phyloP scores from a whole-genome alignment of 2,797 vertebrate genomes.

The Cyclopterus lumpus region DNA sequence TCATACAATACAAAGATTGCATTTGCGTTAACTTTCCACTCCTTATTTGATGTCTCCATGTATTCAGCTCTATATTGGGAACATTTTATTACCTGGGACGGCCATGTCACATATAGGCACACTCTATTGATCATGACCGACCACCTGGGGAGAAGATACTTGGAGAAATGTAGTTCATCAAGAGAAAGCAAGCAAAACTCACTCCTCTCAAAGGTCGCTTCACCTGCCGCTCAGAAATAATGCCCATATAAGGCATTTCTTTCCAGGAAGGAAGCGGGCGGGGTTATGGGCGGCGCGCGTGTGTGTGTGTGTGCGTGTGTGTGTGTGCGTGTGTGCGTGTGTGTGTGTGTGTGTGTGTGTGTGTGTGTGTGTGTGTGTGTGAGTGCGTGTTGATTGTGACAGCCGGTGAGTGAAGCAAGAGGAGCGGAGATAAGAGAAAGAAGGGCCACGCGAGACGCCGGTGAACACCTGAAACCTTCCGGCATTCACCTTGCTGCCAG shows the following conservation, averaged over 20 bases:
- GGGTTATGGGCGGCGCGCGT: background rate
- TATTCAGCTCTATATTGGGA: background rate
- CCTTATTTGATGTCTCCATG: background rate
- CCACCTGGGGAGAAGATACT: background rate
- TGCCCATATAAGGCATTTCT: constrained; percentile 73
- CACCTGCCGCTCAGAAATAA: constrained; percentile 33
- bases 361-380: fast-evolving
- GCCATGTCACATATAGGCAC: background rate
- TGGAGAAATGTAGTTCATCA: background rate
- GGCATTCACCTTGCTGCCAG: constrained; percentile 42
- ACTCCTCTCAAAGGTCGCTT: background rate
- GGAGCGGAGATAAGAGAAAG: constrained; percentile 54
- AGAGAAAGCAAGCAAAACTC: background rate
- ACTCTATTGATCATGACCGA: background rate
- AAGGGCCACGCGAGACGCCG: background rate
- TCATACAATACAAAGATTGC: background rate
- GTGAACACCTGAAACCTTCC: constrained; percentile 60
- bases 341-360: background rate
- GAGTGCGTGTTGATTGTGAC: constrained; percentile 30
- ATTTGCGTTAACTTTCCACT: background rate
- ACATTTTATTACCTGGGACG: background rate
- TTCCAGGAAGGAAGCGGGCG: constrained; percentile 53
- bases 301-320: background rate
- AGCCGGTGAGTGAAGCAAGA: constrained; percentile 51
- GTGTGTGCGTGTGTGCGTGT: background rate